phyloP scores from a whole-genome alignment of 2,888 invertebrate genomes.

The Lysandra bellargus region DNA sequence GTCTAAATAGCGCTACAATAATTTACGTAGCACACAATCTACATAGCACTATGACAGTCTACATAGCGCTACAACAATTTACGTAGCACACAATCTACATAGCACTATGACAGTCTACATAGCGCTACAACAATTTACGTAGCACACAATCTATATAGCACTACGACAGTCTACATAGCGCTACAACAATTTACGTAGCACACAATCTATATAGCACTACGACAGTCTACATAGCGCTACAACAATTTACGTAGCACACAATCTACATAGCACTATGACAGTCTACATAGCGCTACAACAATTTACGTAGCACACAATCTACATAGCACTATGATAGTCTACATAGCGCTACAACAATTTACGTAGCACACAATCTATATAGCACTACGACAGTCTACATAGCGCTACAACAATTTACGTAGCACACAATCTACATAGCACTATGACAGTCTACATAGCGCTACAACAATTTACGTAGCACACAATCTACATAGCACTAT shows the following conservation, averaged over 20 bases:
- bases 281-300: neutral
- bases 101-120: no score
- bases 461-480: neutral
- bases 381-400: neutral
- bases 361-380: neutral
- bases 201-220: no score
- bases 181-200: no score
- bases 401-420: neutral
- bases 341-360: neutral
- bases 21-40: neutral
- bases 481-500: neutral
- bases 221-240: no score
- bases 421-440: neutral
- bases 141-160: no score
- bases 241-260: no score
- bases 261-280: neutral
- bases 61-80: neutral
- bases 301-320: neutral
- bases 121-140: no score
- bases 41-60: neutral
- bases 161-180: no score
- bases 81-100: no score
- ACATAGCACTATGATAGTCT: neutral
- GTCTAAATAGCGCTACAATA: neutral
- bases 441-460: neutral